Evolutionary conservation across 2,888 invertebrate genomes (phyloP).

Genomic region (Drosophila recens): DNA sequence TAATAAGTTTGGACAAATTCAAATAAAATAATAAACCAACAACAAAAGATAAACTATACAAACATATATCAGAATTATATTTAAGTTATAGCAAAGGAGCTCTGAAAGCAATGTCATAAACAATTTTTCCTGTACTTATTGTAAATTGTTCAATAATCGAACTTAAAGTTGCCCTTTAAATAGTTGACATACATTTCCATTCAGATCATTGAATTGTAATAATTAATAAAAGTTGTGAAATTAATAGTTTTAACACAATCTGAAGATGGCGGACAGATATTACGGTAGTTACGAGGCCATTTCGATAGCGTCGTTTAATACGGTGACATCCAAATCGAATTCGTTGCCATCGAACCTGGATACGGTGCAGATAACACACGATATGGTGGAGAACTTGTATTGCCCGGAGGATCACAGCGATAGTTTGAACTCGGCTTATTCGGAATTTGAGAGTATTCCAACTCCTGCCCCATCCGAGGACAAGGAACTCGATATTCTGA

Average conservation of each 20-base stretch:
- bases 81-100: too few relatives aligned
- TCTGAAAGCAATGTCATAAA: too few relatives aligned
- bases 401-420: background rate
- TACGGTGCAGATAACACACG: constrained; percentile 6
- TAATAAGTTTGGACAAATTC: too few relatives aligned
- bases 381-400: constrained; percentile 34
- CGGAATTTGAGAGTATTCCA: background rate
- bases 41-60: too few relatives aligned
- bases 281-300: constrained; percentile 31
- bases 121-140: too few relatives aligned
- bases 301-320: constrained; percentile 36
- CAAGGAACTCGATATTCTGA: background rate
- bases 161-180: background rate
- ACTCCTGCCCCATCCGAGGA: constrained; percentile 25
- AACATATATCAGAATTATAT: too few relatives aligned
- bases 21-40: too few relatives aligned
- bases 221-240: constrained; percentile 8
- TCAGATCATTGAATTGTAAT: background rate
- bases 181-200: background rate
- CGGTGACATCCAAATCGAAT: background rate
- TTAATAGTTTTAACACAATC: constrained; percentile 1
- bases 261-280: constrained; percentile 3
- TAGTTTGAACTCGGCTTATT: background rate
- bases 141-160: too few relatives aligned
- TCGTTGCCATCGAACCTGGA: background rate